phyloP scores from a whole-genome alignment of 2,888 invertebrate genomes.

The Drosophila kokeensis region DNA sequence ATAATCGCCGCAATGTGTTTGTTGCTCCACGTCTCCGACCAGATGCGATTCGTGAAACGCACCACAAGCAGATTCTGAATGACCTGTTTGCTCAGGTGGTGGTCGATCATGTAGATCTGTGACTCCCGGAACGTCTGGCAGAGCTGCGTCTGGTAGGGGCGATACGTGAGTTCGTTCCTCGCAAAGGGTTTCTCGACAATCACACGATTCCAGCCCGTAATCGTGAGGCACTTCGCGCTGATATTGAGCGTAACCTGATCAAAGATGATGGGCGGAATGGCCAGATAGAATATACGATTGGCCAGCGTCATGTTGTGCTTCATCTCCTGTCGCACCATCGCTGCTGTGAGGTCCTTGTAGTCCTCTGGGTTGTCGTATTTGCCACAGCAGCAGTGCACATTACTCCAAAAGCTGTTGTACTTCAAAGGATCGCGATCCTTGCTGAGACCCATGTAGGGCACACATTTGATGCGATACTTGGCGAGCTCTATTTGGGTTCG shows the following conservation, averaged over 20 bases:
- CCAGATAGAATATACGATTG: slow-evolving; percentile 67
- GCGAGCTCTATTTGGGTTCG: slow-evolving; percentile 44
- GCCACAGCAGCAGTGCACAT: slow-evolving; percentile 53
- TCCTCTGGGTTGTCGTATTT: slow-evolving; percentile 49
- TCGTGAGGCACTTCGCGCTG: slow-evolving; percentile 52
- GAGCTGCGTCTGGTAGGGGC: slow-evolving; percentile 51
- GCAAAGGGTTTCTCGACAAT: slow-evolving; percentile 69
- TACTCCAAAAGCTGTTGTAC: slow-evolving; percentile 66
- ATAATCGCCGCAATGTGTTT: slow-evolving; percentile 60
- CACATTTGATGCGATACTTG: slow-evolving; percentile 50
- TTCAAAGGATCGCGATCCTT: slow-evolving; percentile 47
- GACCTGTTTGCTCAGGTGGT: slow-evolving; percentile 56
- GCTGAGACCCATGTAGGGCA: slow-evolving; percentile 58
- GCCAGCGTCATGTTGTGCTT: slow-evolving; percentile 48
- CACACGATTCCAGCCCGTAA: slow-evolving; percentile 58
- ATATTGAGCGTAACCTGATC: slow-evolving; percentile 56
- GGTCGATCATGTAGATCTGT: slow-evolving; percentile 70
- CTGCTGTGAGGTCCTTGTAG: slow-evolving; percentile 27
- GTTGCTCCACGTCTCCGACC: slow-evolving; percentile 65
- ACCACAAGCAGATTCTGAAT: slow-evolving; percentile 61
- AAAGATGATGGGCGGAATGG: slow-evolving; percentile 56
- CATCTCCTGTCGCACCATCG: slow-evolving; percentile 55
- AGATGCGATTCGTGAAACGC: slow-evolving; percentile 61
- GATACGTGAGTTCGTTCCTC: slow-evolving; percentile 50
- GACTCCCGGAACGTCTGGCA: slow-evolving; percentile 66